Evolutionary conservation across 2,888 invertebrate genomes (phyloP).

Genomic region (Drosophila mimica): DNA sequence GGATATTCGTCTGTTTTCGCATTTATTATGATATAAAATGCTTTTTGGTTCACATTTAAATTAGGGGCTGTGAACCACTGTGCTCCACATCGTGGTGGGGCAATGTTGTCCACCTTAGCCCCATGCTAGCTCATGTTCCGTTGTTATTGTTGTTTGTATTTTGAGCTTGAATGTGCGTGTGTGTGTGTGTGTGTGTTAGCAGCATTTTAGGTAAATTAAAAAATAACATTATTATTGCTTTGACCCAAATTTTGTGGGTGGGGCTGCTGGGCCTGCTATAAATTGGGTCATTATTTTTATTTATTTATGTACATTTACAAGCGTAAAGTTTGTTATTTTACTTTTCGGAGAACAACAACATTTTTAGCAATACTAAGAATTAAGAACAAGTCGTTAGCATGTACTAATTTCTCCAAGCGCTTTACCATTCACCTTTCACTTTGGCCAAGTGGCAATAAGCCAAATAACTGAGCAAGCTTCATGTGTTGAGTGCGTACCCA

Average conservation of each 20-base stretch:
- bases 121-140: constrained; percentile 8
- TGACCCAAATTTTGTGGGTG: constrained; percentile 7
- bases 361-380: constrained; percentile 3
- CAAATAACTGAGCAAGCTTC: constrained; percentile 31
- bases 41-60: neutral
- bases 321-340: constrained; percentile 19
- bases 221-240: constrained; percentile 67
- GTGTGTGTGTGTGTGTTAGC: constrained; percentile 12
- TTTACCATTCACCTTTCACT: constrained; percentile 5
- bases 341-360: constrained; percentile 13
- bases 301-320: constrained; percentile 29
- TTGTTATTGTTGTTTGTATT: constrained; percentile 49
- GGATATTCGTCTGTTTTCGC: neutral
- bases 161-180: constrained; percentile 19
- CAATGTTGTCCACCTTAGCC: constrained; percentile 4
- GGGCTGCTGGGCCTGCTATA: neutral
- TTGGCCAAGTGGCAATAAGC: constrained; percentile 66
- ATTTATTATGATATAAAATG: neutral
- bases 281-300: constrained; percentile 10
- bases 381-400: constrained; percentile 3
- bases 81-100: constrained; percentile 9
- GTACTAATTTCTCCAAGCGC: constrained; percentile 61
- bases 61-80: constrained; percentile 22
- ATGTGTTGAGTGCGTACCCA: constrained; percentile 4
- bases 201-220: constrained; percentile 77